Percentiles rank a stretch among this genome's conserved stretches.
Conservation (phyloP, 2,888 invertebrate genomes). For the Drosophila buzzatii region DNA sequence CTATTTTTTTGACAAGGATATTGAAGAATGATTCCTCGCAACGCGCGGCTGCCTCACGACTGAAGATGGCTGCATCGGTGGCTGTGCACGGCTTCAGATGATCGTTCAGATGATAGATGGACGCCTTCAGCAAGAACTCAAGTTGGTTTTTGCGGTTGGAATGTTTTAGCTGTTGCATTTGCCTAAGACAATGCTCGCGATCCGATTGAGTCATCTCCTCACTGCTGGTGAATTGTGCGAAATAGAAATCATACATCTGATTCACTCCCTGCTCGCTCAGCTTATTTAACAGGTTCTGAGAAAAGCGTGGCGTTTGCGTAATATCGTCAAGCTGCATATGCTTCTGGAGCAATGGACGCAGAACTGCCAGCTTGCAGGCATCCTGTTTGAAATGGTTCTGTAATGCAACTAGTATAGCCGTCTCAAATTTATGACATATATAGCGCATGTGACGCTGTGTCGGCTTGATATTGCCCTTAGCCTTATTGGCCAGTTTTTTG, state of each 20-base stretch:
- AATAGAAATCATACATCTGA: constrained; percentile 44
- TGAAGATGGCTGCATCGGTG: constrained; percentile 44
- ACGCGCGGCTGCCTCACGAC: constrained; percentile 30
- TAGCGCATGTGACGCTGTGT: constrained; percentile 27
- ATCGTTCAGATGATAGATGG: constrained; percentile 45
- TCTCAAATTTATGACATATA: constrained; percentile 43
- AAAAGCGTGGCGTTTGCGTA: constrained; percentile 30
- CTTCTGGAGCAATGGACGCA: constrained; percentile 26
- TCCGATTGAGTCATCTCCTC: constrained; percentile 8
- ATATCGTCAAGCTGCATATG: constrained; percentile 33
- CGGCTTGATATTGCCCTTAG: not conserved
- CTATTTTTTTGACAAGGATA: constrained; percentile 32
- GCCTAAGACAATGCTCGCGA: constrained; percentile 43
- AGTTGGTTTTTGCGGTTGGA: constrained; percentile 23
- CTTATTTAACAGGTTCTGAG: constrained; percentile 20
- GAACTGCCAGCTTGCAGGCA: constrained; percentile 32
- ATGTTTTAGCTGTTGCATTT: constrained; percentile 42
- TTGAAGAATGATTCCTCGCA: constrained; percentile 58
- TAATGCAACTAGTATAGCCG: constrained; percentile 33
- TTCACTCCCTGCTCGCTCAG: constrained; percentile 13
- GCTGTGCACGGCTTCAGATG: constrained; percentile 33
- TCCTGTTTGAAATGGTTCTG: constrained; percentile 23
- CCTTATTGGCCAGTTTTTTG: constrained; percentile 5
- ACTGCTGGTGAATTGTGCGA: not conserved
- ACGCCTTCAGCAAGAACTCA: constrained; percentile 18